phyloP scores from a whole-genome alignment of 2,888 invertebrate genomes.

The Sarcophaga subvicina region DNA sequence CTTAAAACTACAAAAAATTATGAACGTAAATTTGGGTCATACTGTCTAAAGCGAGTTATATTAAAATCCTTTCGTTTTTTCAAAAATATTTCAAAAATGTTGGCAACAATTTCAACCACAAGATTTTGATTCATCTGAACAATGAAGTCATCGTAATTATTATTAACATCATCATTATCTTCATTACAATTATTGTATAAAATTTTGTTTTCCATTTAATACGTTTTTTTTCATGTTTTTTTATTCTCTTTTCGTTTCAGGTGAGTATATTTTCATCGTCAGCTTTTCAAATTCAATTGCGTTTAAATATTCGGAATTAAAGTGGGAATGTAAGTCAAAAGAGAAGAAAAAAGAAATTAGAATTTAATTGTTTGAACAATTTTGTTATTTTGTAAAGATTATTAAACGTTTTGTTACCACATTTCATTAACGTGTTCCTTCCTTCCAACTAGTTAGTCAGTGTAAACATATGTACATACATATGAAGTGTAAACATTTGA shows the following conservation, averaged over 20 bases:
- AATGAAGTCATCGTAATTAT: not conserved
- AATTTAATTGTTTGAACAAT: constrained; percentile 1
- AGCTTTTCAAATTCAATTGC: not conserved
- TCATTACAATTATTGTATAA: too few relatives aligned
- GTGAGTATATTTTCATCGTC: constrained; percentile 3
- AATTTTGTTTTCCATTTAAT: not conserved
- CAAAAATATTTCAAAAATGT: not conserved
- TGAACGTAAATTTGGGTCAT: constrained; percentile 38
- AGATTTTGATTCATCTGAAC: not conserved
- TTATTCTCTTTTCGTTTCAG: constrained; percentile 26
- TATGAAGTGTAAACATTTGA: too few relatives aligned
- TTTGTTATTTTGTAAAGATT: not conserved
- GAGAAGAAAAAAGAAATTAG: not conserved
- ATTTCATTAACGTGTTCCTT: not conserved
- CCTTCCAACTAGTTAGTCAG: too few relatives aligned
- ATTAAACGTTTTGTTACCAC: constrained; percentile 41
- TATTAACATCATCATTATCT: too few relatives aligned
- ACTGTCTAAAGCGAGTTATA: constrained; percentile 42
- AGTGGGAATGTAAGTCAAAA: not conserved
- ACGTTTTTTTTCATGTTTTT: not conserved
- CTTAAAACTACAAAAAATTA: not conserved
- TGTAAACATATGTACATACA: too few relatives aligned
- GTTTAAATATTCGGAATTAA: constrained; percentile 7
- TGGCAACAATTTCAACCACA: too few relatives aligned
- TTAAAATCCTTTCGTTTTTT: constrained; percentile 1